phyloP scores from a whole-genome alignment of 35 echinoderm and acorn worm species.

The Ophioderma brevispina region DNA sequence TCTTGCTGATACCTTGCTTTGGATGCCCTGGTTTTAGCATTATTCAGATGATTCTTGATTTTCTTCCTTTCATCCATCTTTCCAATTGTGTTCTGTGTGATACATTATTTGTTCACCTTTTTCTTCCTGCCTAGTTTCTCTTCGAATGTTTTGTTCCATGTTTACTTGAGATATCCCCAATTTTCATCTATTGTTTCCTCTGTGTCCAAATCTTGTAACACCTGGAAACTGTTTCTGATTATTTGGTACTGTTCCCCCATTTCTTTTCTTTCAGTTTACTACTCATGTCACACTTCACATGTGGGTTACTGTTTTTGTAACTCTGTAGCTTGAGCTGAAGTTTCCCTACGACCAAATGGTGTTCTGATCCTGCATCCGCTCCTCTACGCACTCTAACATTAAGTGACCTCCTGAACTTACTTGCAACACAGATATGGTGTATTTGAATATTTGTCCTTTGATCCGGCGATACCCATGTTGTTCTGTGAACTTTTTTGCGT shows the following conservation, averaged over 20 bases:
- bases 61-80: not conserved
- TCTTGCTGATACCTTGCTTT: not conserved
- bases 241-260: not conserved
- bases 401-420: not conserved
- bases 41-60: not conserved
- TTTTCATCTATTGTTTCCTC: constrained; percentile 7
- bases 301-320: not conserved
- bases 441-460: not conserved
- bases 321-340: constrained; percentile 15
- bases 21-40: not conserved
- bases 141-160: constrained; percentile 14
- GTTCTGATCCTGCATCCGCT: constrained; percentile 20
- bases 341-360: constrained; percentile 1
- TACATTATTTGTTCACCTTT: not conserved
- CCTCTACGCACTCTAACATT: constrained; percentile 15
- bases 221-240: not conserved
- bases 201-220: constrained; percentile 1
- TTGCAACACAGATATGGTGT: constrained; percentile 25
- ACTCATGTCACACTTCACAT: not conserved
- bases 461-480: constrained; percentile 5
- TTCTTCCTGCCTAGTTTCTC: not conserved
- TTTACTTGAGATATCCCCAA: not conserved
- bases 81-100: not conserved
- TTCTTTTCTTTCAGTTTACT: not conserved
- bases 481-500: not conserved